These are phyloP conservation scores for Horisme vitalbata DNA, from an alignment of 2,888 invertebrate genomes.

Conservation along the genomic window DNA sequence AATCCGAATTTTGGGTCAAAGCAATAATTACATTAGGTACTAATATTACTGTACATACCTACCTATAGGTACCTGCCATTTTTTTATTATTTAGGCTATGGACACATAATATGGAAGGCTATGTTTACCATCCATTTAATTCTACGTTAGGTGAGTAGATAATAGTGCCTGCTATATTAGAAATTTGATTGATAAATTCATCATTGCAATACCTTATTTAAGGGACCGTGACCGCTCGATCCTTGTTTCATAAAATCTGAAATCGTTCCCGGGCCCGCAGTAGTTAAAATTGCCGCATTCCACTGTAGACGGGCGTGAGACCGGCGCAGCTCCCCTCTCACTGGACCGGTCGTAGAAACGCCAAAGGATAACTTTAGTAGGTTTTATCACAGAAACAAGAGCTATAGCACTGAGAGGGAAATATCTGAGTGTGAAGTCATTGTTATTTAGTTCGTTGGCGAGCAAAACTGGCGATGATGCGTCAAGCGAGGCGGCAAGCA, in stretches of 20 bases:
- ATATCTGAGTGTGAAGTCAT: conserved; percentile 52
- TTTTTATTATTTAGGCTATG: too few species aligned
- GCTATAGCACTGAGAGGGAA: conserved; percentile 55
- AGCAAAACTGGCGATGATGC: too few species aligned
- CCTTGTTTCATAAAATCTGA: conserved; percentile 69
- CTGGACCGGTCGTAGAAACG: conserved; percentile 66
- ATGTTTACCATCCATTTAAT: too few species aligned
- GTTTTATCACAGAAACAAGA: conserved; percentile 70
- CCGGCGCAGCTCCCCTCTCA: conserved; percentile 76
- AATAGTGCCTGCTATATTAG: too few species aligned
- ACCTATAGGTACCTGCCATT: too few species aligned
- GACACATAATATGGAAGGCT: too few species aligned
- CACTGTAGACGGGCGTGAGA: conserved; percentile 75
- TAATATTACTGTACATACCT: too few species aligned
- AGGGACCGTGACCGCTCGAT: conserved; percentile 58
- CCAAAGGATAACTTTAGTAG: conserved; percentile 42
- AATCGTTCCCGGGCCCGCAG: conserved; percentile 77
- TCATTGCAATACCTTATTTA: conserved; percentile 51
- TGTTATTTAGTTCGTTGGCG: conserved; percentile 61
- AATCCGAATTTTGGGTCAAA: too few species aligned
- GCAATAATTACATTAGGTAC: too few species aligned
- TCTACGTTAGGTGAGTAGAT: too few species aligned
- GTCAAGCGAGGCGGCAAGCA: conserved; percentile 39
- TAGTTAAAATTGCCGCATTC: conserved; percentile 83
- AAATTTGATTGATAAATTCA: neutral